These are phyloP conservation scores for Poeciliopsis gracilis DNA, from an alignment of 2,797 vertebrate genomes.

Conservation along the genomic window DNA sequence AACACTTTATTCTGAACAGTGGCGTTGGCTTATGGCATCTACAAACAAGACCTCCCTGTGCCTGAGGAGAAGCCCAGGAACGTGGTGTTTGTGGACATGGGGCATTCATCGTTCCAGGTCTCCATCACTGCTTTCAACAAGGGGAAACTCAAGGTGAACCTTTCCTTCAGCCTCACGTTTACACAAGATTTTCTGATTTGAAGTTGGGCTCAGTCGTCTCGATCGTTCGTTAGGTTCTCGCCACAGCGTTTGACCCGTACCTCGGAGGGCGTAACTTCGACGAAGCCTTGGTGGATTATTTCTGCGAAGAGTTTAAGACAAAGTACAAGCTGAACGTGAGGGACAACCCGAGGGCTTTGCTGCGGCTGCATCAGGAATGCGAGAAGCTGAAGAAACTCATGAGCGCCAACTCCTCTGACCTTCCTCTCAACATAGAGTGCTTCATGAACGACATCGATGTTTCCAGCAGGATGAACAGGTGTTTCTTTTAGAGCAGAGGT, in stretches of 20 bases:
- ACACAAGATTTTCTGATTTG: conserved; percentile 1
- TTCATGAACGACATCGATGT: conserved; percentile 99
- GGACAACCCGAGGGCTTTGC: conserved; percentile 90
- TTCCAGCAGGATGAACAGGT: conserved; percentile 93
- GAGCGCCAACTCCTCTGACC: conserved; percentile 96
- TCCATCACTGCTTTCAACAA: conserved; percentile 96
- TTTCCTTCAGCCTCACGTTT: not conserved
- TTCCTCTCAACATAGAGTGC: conserved; percentile 97
- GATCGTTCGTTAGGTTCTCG: conserved; percentile 84
- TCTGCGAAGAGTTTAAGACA: conserved; percentile 93
- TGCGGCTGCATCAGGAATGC: conserved; percentile 94
- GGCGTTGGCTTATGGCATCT: conserved; percentile 97
- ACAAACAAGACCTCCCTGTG: conserved; percentile 95
- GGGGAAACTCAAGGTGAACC: conserved; percentile 93
- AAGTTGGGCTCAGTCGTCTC: not conserved
- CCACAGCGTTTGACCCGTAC: conserved; percentile 89
- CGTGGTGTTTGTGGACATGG: conserved; percentile 96
- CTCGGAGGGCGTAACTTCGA: conserved; percentile 95
- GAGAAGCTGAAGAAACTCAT: conserved; percentile 98
- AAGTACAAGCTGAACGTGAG: conserved; percentile 96
- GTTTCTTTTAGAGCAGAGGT: not conserved
- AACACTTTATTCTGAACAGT: conserved; percentile 73
- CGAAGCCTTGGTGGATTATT: conserved; percentile 90
- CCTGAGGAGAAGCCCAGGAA: conserved; percentile 96
- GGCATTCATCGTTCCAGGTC: conserved; percentile 96